A percentile compares a stretch with the other conserved stretches of the same genome.
These are phyloP conservation scores for Apis laboriosa DNA, from an alignment of 1,140 invertebrate species.

Conservation along the genomic window DNA sequence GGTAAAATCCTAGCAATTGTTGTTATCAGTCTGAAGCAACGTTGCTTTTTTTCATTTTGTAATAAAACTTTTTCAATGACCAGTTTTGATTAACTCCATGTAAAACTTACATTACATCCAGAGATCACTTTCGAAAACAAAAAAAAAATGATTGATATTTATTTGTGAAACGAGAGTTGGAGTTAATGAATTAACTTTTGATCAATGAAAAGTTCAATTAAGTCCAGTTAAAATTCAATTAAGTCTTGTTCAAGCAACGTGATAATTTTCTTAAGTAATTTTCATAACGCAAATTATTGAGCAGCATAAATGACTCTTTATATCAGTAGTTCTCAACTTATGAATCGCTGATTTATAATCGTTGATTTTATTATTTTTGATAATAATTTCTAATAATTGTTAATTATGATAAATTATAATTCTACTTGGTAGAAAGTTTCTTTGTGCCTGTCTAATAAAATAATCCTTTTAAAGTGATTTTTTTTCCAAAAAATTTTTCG, in stretches of 20 bases:
- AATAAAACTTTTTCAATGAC: neutral
- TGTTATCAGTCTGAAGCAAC: conserved; percentile 15
- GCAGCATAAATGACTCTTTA: neutral
- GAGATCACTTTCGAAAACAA: neutral
- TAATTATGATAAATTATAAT: too few species aligned
- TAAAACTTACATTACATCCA: too few species aligned
- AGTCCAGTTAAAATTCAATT: neutral
- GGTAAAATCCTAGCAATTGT: neutral
- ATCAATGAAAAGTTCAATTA: neutral
- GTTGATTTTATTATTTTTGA: too few species aligned
- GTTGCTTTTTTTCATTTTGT: neutral
- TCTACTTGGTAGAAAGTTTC: too few species aligned
- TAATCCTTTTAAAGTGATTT: too few species aligned
- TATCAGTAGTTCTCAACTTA: too few species aligned
- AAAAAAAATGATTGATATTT: neutral
- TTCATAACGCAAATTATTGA: neutral
- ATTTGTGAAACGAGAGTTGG: neutral
- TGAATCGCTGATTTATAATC: too few species aligned
- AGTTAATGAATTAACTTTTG: neutral
- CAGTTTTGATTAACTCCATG: neutral
- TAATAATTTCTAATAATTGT: too few species aligned
- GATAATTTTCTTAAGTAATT: neutral
- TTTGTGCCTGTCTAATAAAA: too few species aligned
- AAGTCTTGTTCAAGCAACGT: neutral
- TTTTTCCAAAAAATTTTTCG: too few species aligned